Base-by-base conservation (phyloP, 2,888 invertebrate genomes). In the Patella depressa region DNA sequence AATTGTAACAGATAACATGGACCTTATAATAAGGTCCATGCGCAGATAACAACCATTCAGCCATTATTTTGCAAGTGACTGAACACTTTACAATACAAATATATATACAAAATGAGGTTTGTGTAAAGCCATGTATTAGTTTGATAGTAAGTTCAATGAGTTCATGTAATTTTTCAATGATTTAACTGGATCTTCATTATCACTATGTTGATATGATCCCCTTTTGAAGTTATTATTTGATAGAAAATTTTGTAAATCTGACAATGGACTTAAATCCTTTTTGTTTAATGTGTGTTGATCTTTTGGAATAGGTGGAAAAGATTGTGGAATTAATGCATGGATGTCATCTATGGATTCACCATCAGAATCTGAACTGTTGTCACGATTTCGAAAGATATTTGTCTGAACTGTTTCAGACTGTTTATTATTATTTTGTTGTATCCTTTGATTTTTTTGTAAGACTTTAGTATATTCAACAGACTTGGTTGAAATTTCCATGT, bases 171-270 rank as follows among this genome's bases (percentile, higher is more conserved):
- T 24, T 65, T 65, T 65, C 19, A 65, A 4, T 24, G 65, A 65
- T 65, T 65, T 24, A 65, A 65, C 2, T 24, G 65, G 65, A 65
- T 65, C 65, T 65, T 19, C 24, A 12, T 24, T 65, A 9, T 65
- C 24, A 24, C 19, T 1, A 24, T 7, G 19, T 65, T 65, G 65
- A 19, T 12, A 24, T 7, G 14, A 7, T 11, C 12, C 11, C 14
- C 24, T 65, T 65, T 65, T 65, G 24, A 65, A 24, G 24, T 65
- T 65, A 24, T 65, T 65, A 24, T 12, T 7, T 2, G 19, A 24
- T 24, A 65, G 65, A 65, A 65, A 65, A 24, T 9, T 65, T 65
- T 65, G 19, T 24, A 65, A 24, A 65, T 65, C 65, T 65, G 65
- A 12, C 11, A 65, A 24, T 12, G 65, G 65, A 12, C 24, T 24